phyloP scores from a whole-genome alignment of 35 echinoderm and acorn worm species.

The Ptychodera flava region DNA sequence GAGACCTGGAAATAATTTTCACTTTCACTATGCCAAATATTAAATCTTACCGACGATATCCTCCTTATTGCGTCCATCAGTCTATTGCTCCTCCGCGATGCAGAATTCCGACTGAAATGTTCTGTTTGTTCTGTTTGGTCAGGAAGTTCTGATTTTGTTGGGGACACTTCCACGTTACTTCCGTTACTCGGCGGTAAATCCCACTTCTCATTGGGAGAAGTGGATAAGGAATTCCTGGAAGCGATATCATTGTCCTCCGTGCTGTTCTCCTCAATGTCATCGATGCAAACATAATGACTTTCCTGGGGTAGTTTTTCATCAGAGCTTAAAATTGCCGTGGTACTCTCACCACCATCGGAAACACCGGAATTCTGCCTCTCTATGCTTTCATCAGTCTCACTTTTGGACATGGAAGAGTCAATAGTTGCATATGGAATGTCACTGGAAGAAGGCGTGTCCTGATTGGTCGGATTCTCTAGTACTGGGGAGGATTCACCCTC shows the following conservation, averaged over 20 bases:
- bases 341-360: neutral
- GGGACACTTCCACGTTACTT: too few relatives aligned
- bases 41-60: neutral
- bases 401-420: neutral
- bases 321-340: neutral
- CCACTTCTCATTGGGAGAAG: too few relatives aligned
- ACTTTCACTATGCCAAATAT: too few relatives aligned
- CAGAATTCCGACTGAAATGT: neutral
- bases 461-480: neutral
- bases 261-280: neutral
- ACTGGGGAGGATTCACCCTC: neutral
- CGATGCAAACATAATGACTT: neutral
- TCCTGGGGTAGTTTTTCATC: neutral
- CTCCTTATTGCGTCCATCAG: neutral
- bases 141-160: too few relatives aligned
- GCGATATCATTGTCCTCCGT: too few relatives aligned
- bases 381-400: neutral
- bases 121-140: too few relatives aligned
- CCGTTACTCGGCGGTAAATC: too few relatives aligned
- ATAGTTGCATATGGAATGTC: slow-evolving; percentile 1
- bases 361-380: neutral
- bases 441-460: neutral
- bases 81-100: neutral
- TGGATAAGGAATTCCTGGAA: too few relatives aligned
- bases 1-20: too few relatives aligned